Evolutionary conservation across 2,797 vertebrate genomes (phyloP).

Genomic region (Chelmon rostratus): DNA sequence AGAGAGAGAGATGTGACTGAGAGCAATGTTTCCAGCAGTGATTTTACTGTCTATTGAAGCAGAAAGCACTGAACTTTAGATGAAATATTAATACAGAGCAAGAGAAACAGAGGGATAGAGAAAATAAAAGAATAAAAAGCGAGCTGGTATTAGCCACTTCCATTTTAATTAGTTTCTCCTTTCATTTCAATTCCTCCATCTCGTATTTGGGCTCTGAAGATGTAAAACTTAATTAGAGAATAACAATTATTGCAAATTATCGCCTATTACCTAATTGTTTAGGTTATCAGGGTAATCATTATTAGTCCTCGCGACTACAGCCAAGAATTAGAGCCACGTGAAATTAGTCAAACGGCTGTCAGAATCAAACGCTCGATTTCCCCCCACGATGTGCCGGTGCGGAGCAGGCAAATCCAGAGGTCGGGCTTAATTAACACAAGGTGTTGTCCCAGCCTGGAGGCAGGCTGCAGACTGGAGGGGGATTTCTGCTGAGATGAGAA

Average conservation of each 20-base stretch:
- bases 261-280: conserved; percentile 80
- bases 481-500: conserved; percentile 36
- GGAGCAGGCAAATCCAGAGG: conserved; percentile 39
- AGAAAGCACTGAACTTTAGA: conserved; percentile 83
- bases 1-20: conserved; percentile 67
- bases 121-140: conserved; percentile 77
- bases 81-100: conserved; percentile 80
- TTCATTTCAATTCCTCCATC: conserved; percentile 74
- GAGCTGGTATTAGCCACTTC: conserved; percentile 74
- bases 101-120: conserved; percentile 70
- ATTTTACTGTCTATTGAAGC: conserved; percentile 84
- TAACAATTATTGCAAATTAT: conserved; percentile 82
- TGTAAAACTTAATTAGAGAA: conserved; percentile 82
- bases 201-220: conserved; percentile 67
- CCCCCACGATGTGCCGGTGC: conserved; percentile 21
- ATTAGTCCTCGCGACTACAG: conserved; percentile 63
- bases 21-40: conserved; percentile 79
- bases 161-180: conserved; percentile 81
- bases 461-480: conserved; percentile 28
- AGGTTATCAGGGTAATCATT: conserved; percentile 72
- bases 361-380: conserved; percentile 52
- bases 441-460: conserved; percentile 45
- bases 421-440: conserved; percentile 72
- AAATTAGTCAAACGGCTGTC: conserved; percentile 67
- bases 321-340: conserved; percentile 35